These are phyloP conservation scores for Lycopodina hypogea DNA, from an alignment of 37 sponge, comb jelly and placozoan genomes.

Conservation along the genomic window DNA sequence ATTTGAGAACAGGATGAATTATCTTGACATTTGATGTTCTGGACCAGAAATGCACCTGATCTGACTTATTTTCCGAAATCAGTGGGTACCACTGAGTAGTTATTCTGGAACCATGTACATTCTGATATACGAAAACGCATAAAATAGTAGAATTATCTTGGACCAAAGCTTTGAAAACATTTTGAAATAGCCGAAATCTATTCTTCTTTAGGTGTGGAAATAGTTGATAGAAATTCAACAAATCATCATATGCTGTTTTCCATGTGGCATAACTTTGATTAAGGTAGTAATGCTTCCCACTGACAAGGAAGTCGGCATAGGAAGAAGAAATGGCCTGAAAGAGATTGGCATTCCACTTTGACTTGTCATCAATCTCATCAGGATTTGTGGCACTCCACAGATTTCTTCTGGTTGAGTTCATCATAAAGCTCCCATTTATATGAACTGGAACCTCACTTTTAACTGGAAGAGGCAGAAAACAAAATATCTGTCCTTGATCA, in stretches of 20 bases:
- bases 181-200: not conserved
- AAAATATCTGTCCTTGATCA: slow-evolving; percentile 42
- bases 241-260: not conserved
- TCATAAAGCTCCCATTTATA: slow-evolving; percentile 72
- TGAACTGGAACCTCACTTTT: slow-evolving; percentile 54
- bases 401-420: slow-evolving; percentile 56
- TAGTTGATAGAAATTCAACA: slow-evolving; percentile 24
- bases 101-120: not conserved
- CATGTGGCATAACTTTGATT: not conserved
- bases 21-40: not conserved
- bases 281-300: slow-evolving; percentile 1
- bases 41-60: not conserved
- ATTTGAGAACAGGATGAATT: slow-evolving; percentile 15
- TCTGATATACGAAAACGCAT: not conserved
- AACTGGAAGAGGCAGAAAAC: slow-evolving; percentile 71
- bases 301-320: slow-evolving; percentile 47
- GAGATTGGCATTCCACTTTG: slow-evolving; percentile 60
- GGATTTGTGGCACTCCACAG: slow-evolving; percentile 46
- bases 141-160: not conserved
- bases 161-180: not conserved
- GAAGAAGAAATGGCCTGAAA: slow-evolving; percentile 60
- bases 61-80: not conserved
- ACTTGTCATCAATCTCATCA: slow-evolving; percentile 17
- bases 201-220: slow-evolving; percentile 21
- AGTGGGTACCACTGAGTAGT: not conserved